These are phyloP conservation scores for Osmoderma eremita DNA, from an alignment of 2,888 invertebrate genomes.

Conservation along the genomic window DNA sequence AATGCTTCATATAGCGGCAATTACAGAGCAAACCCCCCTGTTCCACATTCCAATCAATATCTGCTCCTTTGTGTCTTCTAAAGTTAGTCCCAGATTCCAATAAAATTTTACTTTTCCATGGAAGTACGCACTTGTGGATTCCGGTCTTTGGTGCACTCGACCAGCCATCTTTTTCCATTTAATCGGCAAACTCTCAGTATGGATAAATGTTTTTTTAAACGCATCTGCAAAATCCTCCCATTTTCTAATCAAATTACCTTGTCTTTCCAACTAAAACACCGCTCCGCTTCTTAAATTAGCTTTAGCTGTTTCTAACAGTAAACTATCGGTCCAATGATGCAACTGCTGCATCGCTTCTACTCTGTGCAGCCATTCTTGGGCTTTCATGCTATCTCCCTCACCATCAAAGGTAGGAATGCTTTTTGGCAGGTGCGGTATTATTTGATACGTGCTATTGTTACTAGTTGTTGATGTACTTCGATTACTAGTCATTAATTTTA, in stretches of 20 bases:
- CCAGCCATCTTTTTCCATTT: slow-evolving; percentile 4
- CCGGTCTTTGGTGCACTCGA: slow-evolving; percentile 1
- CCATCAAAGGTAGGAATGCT: too few relatives aligned
- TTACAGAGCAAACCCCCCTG: not conserved
- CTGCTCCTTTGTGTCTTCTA: slow-evolving; percentile 6
- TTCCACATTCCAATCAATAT: slow-evolving; percentile 6
- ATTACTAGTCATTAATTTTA: too few relatives aligned
- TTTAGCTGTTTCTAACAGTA: not conserved
- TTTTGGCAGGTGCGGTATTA: not conserved
- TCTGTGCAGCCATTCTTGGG: not conserved
- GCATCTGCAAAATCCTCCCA: too few relatives aligned
- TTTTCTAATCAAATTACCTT: not conserved
- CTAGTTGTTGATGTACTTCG: too few relatives aligned
- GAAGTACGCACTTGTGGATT: not conserved
- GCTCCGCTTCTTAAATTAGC: slow-evolving; percentile 4
- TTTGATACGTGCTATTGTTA: not conserved
- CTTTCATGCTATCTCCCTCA: not conserved
- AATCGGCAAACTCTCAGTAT: not conserved
- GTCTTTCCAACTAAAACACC: not conserved
- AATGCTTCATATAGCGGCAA: not conserved
- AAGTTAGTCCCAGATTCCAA: not conserved
- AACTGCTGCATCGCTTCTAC: not conserved
- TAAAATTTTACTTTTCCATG: not conserved
- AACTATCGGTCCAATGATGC: not conserved
- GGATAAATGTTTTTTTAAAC: too few relatives aligned